Evolutionary conservation across 2,888 invertebrate species (phyloP).

Genomic region (Eremobia ochroleuca): DNA sequence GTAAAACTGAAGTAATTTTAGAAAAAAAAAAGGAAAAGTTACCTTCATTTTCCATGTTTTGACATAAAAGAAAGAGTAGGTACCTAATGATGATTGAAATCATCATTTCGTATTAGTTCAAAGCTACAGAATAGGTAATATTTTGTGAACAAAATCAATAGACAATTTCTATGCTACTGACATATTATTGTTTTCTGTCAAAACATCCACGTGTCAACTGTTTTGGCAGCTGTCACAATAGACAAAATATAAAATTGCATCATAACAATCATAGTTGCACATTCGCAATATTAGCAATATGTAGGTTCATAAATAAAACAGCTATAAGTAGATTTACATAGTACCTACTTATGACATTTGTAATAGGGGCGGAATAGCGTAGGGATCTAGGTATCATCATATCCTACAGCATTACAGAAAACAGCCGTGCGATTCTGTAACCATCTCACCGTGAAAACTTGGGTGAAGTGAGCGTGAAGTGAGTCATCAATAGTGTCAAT

Average conservation of each 20-base stretch:
- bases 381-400: neutral
- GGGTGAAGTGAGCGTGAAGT: no score
- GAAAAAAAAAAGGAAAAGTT: neutral
- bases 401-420: neutral
- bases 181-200: conserved; percentile 9
- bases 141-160: conserved; percentile 8
- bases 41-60: neutral
- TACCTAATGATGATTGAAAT: neutral
- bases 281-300: neutral
- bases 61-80: neutral
- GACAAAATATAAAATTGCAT: neutral
- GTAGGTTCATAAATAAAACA: neutral
- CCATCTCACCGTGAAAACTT: no score
- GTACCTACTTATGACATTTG: neutral
- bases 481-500: no score
- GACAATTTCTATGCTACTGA: neutral
- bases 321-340: neutral
- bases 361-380: neutral
- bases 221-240: conserved; percentile 27
- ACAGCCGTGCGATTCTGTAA: no score
- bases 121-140: neutral
- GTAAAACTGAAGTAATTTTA: neutral
- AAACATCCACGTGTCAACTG: conserved; percentile 20
- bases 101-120: neutral
- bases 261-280: conserved; percentile 7